Evolutionary conservation across 1,140 invertebrate species (phyloP).

Genomic region (Neodiprion virginianus): DNA sequence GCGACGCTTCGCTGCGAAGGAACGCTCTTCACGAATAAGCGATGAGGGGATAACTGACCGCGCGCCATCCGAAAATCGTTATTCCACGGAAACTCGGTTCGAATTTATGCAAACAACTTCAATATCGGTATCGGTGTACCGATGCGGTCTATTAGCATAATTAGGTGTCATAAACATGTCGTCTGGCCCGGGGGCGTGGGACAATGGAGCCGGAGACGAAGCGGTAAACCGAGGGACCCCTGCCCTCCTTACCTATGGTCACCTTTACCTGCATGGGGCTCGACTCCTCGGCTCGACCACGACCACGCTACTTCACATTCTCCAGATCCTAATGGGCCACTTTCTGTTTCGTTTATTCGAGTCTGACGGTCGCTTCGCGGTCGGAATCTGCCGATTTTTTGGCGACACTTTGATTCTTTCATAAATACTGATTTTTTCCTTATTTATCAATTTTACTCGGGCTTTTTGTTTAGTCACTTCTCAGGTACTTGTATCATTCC

Average conservation of each 20-base stretch:
- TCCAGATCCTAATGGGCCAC: too few relatives aligned
- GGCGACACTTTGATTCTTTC: neutral
- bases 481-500: too few relatives aligned
- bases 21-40: neutral
- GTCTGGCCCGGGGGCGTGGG: slow-evolving; percentile 13
- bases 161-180: slow-evolving; percentile 38
- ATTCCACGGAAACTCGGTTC: neutral
- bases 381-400: neutral
- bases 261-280: too few relatives aligned
- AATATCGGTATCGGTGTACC: neutral
- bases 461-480: too few relatives aligned
- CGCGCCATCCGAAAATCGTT: slow-evolving; percentile 1
- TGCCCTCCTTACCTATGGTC: too few relatives aligned
- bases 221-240: neutral
- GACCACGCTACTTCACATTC: too few relatives aligned
- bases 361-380: neutral
- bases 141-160: slow-evolving; percentile 37
- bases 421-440: neutral
- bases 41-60: neutral
- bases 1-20: neutral
- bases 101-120: neutral
- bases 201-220: neutral
- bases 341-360: neutral
- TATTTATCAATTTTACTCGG: too few relatives aligned
- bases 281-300: too few relatives aligned